phyloP scores from a whole-genome alignment of 1,140 invertebrate species.

The Ctenoplectra terminalis region DNA sequence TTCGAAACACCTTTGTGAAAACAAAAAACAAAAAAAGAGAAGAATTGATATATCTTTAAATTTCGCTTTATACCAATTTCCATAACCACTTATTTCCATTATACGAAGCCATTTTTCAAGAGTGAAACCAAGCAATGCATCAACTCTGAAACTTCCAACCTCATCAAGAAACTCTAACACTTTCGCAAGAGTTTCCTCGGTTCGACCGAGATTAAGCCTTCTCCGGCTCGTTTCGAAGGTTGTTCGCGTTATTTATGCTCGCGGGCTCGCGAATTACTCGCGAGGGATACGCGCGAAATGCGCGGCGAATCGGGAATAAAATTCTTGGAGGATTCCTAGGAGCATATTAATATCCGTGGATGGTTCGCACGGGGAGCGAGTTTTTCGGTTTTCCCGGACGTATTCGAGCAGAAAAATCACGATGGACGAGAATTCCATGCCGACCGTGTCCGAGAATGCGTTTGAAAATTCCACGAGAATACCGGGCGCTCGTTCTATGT shows the following conservation, averaged over 20 bases:
- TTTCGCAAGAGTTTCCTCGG: neutral
- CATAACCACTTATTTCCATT: constrained; percentile 11
- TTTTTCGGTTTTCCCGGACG: constrained; percentile 31
- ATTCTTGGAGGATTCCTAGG: constrained; percentile 25
- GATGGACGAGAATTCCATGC: constrained; percentile 43
- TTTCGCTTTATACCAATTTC: neutral
- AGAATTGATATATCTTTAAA: neutral
- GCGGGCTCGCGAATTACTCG: neutral
- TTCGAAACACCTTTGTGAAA: too few relatives aligned
- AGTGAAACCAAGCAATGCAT: neutral
- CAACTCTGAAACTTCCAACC: constrained; percentile 3
- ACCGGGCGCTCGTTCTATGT: neutral
- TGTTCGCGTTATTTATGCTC: constrained; percentile 3
- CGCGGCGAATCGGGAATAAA: neutral
- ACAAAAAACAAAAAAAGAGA: too few relatives aligned
- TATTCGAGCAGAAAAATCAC: constrained; percentile 52
- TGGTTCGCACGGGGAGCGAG: neutral
- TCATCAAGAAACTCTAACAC: neutral
- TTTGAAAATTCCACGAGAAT: constrained; percentile 59
- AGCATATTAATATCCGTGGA: constrained; percentile 42
- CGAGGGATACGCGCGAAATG: neutral
- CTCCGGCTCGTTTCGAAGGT: neutral
- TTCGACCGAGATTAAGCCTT: neutral
- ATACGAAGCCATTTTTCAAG: neutral
- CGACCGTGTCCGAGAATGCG: constrained; percentile 57